Base-by-base conservation (phyloP, 1,140 invertebrate genomes). In the Maniola jurtina region DNA sequence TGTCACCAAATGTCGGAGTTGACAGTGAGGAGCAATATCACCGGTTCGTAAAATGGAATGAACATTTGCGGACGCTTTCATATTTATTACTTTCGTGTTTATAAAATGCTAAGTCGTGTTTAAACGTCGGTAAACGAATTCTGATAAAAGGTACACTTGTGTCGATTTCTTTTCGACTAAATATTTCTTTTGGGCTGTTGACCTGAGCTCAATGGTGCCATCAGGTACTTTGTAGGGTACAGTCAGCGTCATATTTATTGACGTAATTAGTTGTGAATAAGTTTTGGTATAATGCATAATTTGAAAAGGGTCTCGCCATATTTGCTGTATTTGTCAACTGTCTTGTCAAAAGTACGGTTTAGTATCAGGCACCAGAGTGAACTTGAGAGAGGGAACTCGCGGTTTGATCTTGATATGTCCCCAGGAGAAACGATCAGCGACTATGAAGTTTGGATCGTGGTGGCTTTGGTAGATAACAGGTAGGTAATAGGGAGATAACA, bases 41-140 rank as follows among this genome's bases (percentile, higher is more conserved):
- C 73, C 72, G 72, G 75, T 75, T 75, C 38, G 57, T 71, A 64
- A 60, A 61, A 60, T 69, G 33, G 34, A 57, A 61, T 61, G 48
- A 36, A 14, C 57, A 61, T 54, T 63, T 38, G 57, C 66, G 13
- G 38, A 72, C 66, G 73, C 68, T 75, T 72, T 75, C 73, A 68
- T 72, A 75, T 75, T 75, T 75, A 75, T 72, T 66, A 64, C 64
- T 66, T 71, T 68, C 55, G 47, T 59, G 34, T 42, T 62, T 66
- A 62, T 70, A 70, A 55, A 70, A 63, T 52, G 54, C 47, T 62
- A 40, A 67, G 45, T 16, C 33, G 14, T 47, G 33, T 61, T 63
- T 68, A 45, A 68, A 68, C 35, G 45, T 15, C 52, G 36, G 47
- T 59, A 58, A 58, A 58, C 52, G 45, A 35, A 61, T 61, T 55